These are phyloP conservation scores for Acropternis orthonyx DNA, from an alignment of 2,797 vertebrate species.

Conservation along the genomic window DNA sequence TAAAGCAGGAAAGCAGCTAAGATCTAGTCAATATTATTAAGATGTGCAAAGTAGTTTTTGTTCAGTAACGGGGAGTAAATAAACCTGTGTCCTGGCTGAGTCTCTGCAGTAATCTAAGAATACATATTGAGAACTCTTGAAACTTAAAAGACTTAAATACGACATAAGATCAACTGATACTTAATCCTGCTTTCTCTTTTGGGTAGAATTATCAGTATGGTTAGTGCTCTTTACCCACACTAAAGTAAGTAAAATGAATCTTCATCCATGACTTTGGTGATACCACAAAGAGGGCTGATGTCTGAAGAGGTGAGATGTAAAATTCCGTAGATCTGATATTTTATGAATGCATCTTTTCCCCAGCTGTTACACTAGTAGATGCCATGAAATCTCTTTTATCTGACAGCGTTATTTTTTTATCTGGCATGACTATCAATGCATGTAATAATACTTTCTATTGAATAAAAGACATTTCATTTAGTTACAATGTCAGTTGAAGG, in stretches of 20 bases:
- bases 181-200: neutral
- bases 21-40: neutral
- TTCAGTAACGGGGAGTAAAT: neutral
- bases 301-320: neutral
- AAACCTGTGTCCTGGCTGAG: neutral
- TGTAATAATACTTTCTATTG: neutral
- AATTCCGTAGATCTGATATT: neutral
- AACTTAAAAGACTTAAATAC: neutral
- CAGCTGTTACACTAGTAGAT: neutral
- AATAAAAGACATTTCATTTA: neutral
- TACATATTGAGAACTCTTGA: neutral
- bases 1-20: neutral
- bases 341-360: neutral
- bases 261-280: neutral
- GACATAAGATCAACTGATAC: neutral
- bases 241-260: neutral
- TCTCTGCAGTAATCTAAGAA: neutral
- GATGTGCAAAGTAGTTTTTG: neutral
- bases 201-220: neutral
- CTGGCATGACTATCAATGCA: neutral
- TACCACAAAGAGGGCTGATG: neutral
- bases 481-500: neutral
- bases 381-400: neutral
- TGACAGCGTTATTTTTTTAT: neutral
- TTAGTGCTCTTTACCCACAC: neutral